Percentiles rank a stretch among this genome's conserved stretches.
These are phyloP conservation scores for Australoheros facetus DNA, from an alignment of 2,797 vertebrate genomes.

Conservation along the genomic window DNA sequence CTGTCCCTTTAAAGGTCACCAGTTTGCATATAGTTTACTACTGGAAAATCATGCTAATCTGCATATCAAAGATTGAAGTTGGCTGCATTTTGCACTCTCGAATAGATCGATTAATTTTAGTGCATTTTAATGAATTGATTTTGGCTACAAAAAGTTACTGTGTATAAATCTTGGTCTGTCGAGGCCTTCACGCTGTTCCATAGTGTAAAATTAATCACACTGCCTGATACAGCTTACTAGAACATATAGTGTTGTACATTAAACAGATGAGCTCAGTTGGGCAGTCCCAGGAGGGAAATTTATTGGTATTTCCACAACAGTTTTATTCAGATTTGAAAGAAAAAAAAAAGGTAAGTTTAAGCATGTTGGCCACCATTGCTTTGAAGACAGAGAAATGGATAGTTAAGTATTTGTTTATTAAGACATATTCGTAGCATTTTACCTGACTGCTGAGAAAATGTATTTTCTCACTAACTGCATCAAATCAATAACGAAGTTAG, in stretches of 20 bases:
- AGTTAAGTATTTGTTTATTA: not conserved
- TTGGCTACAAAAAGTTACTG: not conserved
- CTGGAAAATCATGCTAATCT: no score
- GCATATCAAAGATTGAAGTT: no score
- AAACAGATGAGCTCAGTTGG: not conserved
- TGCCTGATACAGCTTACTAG: no score
- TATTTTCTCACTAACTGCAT: not conserved
- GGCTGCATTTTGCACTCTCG: no score
- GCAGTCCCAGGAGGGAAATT: not conserved
- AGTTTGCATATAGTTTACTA: no score
- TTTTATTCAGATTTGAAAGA: no score
- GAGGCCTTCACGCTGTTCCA: not conserved
- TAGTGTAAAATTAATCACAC: not conserved
- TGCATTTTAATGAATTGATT: not conserved
- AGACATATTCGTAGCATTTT: not conserved
- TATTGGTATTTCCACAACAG: not conserved
- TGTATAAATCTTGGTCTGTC: not conserved
- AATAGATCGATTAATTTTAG: no score
- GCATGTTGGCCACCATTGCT: not conserved
- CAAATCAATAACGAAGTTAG: not conserved
- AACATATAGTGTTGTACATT: not conserved
- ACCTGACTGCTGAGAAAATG: not conserved
- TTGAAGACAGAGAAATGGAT: not conserved
- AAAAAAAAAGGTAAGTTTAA: not conserved
- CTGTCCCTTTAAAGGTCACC: not conserved